These are phyloP conservation scores for Drosophila parabipectinata DNA, from an alignment of 1,140 invertebrate species.

Conservation along the genomic window DNA sequence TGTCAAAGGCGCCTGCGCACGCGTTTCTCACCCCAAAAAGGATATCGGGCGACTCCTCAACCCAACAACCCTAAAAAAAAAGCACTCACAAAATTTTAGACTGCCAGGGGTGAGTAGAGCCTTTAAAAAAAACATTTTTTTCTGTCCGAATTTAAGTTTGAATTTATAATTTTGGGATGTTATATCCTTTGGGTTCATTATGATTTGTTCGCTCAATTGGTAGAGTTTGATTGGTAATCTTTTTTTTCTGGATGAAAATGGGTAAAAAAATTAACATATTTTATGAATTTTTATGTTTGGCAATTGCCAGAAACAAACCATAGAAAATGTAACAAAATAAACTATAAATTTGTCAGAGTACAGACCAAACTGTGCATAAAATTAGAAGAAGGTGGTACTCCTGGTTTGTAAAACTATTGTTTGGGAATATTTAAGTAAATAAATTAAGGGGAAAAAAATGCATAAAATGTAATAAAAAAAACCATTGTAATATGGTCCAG, in stretches of 20 bases:
- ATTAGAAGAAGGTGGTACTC: constrained; percentile 30
- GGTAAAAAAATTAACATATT: constrained; percentile 65
- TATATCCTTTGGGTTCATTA: constrained; percentile 20
- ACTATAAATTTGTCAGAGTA: constrained; percentile 66
- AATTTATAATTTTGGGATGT: constrained; percentile 61
- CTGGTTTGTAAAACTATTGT: constrained; percentile 4
- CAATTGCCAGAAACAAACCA: constrained; percentile 77
- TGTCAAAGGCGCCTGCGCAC: constrained; percentile 72
- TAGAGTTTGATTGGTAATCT: constrained; percentile 41
- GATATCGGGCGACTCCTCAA: constrained; percentile 7
- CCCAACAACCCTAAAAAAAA: constrained; percentile 22
- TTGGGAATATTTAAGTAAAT: not conserved
- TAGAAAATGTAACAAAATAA: constrained; percentile 72
- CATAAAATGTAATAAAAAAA: no score
- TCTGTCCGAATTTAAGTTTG: constrained; percentile 42
- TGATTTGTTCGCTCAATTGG: constrained; percentile 66
- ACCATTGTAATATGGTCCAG: not conserved
- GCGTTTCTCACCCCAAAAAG: constrained; percentile 48
- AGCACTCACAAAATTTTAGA: constrained; percentile 15
- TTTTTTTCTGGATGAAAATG: constrained; percentile 25
- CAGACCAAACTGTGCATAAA: constrained; percentile 33
- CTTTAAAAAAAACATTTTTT: constrained; percentile 28
- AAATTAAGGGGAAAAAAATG: not conserved
- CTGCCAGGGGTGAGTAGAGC: constrained; percentile 25
- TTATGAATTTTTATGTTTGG: constrained; percentile 45